Percentiles rank a stretch among this genome's conserved stretches.
Conservation (phyloP, 2,113 vertebrate species). For the Clarias gariepinus region DNA sequence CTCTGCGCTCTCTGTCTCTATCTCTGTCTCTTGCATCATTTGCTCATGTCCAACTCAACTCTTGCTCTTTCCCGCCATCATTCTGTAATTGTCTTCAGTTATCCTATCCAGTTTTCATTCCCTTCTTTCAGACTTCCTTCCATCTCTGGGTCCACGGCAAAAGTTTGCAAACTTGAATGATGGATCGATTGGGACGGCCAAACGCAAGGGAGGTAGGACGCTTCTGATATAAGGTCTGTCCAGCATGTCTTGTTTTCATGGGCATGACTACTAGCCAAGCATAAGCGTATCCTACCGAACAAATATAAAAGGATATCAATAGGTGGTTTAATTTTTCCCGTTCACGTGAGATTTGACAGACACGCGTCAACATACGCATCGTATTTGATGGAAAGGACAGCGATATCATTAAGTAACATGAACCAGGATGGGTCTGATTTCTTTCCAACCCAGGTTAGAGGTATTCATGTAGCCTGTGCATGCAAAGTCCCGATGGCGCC, state of each 20-base stretch:
- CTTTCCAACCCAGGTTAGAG: background rate
- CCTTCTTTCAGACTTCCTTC: background rate
- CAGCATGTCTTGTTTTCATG: background rate
- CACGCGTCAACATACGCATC: too few relatives aligned
- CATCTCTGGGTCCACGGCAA: background rate
- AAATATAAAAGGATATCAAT: background rate
- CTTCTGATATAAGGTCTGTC: conserved; percentile 11
- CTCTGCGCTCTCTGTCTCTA: conserved; percentile 18
- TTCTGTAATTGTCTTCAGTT: too few relatives aligned
- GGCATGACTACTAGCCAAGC: background rate
- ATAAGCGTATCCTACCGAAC: background rate
- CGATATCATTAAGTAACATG: background rate
- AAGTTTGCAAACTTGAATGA: background rate
- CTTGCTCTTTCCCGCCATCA: conserved; percentile 42
- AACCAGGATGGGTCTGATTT: background rate
- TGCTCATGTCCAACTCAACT: background rate
- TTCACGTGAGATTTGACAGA: background rate
- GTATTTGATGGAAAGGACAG: background rate
- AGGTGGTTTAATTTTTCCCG: background rate
- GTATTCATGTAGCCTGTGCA: background rate
- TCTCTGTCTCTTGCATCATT: conserved; percentile 1
- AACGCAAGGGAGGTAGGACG: conserved; percentile 13
- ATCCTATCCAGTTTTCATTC: background rate
- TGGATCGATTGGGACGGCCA: background rate
- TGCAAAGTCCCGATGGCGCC: background rate